Conservation (phyloP, 2,888 invertebrate genomes). For the Watsonalla binaria region DNA sequence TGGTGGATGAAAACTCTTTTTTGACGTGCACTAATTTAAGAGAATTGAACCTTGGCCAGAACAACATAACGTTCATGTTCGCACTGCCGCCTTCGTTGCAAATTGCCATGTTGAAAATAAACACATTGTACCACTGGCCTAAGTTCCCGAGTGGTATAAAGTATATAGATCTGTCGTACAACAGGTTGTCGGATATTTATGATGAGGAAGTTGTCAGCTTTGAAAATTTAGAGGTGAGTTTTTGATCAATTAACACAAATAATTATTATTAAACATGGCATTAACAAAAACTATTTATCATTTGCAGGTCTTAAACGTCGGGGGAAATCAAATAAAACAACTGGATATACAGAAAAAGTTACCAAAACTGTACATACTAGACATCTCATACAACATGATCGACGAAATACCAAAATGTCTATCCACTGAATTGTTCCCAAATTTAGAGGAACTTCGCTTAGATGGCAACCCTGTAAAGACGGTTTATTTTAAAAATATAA, state of each 20-base stretch:
- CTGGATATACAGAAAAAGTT: conserved; percentile 63
- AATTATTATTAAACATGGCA: too few species aligned
- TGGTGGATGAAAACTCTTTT: conserved; percentile 62
- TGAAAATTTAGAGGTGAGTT: conserved; percentile 61
- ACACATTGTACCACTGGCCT: conserved; percentile 67
- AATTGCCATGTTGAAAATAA: conserved; percentile 59
- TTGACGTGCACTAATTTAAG: conserved; percentile 50
- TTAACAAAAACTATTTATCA: too few species aligned
- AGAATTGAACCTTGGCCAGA: conserved; percentile 68
- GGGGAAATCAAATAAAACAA: conserved; percentile 65
- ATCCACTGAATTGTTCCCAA: conserved; percentile 61
- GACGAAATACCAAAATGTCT: conserved; percentile 63
- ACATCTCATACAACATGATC: conserved; percentile 73
- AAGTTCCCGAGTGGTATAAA: conserved; percentile 61
- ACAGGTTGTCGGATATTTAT: conserved; percentile 54
- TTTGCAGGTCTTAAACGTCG: conserved; percentile 60
- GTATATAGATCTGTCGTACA: conserved; percentile 66
- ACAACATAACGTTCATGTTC: conserved; percentile 65
- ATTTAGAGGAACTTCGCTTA: conserved; percentile 66
- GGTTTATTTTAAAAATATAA: conserved; percentile 67
- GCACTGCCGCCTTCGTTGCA: conserved; percentile 57
- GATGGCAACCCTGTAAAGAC: conserved; percentile 73
- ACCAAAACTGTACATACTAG: conserved; percentile 62
- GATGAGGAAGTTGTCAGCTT: conserved; percentile 49
- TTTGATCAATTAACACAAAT: too few species aligned